Evolutionary conservation across 2,113 vertebrate species (phyloP).

Genomic region (Pachycephala philippinensis): DNA sequence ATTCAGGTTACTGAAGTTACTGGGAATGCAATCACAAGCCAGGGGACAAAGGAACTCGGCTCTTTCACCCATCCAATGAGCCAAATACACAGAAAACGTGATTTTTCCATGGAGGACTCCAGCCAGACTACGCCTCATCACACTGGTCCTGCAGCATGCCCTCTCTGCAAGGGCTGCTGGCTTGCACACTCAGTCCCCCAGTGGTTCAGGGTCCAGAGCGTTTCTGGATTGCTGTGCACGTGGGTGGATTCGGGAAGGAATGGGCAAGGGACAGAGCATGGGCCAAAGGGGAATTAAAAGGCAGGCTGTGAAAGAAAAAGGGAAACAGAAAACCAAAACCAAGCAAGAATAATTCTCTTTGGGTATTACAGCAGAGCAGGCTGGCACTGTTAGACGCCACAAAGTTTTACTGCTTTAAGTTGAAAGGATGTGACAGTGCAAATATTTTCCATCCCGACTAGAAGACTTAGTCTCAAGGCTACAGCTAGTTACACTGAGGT

Average conservation of each 20-base stretch:
- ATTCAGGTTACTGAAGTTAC: neutral
- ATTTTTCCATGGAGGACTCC: neutral
- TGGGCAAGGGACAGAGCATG: neutral
- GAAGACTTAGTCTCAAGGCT: neutral
- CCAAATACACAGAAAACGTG: neutral
- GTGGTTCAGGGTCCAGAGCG: neutral
- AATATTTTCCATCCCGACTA: neutral
- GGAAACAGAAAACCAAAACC: neutral
- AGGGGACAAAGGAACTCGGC: neutral
- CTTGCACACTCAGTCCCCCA: rapidly evolving
- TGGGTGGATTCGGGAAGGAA: neutral
- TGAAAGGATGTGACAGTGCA: neutral
- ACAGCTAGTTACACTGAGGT: neutral
- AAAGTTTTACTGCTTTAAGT: neutral
- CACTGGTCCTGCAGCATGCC: rapidly evolving
- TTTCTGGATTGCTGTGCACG: neutral
- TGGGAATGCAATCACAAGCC: neutral
- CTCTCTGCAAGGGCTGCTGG: neutral
- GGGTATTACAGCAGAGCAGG: neutral
- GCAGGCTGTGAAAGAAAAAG: neutral
- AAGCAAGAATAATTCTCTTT: neutral
- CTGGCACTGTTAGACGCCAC: neutral
- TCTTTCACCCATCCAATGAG: neutral
- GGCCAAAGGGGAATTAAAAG: neutral
- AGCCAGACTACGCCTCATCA: neutral